phyloP scores from a whole-genome alignment of 2,888 invertebrate species.

The Gortyna flavago region DNA sequence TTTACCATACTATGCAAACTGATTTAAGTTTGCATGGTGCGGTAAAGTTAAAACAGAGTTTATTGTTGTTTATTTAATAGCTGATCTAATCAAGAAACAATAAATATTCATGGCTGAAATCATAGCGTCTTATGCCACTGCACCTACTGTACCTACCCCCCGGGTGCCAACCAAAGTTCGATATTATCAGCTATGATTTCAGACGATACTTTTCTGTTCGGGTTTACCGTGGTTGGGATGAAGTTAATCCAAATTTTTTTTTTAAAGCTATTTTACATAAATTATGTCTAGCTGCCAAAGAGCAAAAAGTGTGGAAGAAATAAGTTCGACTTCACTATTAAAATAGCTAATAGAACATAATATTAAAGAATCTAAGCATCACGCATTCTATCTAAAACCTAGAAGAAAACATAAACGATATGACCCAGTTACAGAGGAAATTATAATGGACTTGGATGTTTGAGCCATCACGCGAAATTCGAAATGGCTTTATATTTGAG shows the following conservation, averaged over 20 bases:
- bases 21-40: constrained; percentile 4
- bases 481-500: neutral
- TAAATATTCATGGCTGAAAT: neutral
- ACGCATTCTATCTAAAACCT: constrained; percentile 42
- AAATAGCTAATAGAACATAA: neutral
- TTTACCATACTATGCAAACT: neutral
- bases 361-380: constrained; percentile 26
- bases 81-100: neutral
- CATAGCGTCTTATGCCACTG: neutral
- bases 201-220: neutral
- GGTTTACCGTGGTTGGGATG: neutral
- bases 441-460: constrained; percentile 23
- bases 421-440: constrained; percentile 29
- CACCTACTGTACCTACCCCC: neutral
- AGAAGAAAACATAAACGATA: constrained; percentile 29
- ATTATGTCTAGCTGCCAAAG: constrained; percentile 1
- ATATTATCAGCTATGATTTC: neutral
- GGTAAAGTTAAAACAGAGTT: neutral
- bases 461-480: constrained; percentile 13
- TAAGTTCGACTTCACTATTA: constrained; percentile 1
- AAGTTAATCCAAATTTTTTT: neutral
- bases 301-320: neutral
- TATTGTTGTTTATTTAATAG: neutral
- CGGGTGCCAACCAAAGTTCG: neutral
- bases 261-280: neutral